Base-by-base conservation (phyloP, 2,113 vertebrate species). In the Planiliza haematocheilus region DNA sequence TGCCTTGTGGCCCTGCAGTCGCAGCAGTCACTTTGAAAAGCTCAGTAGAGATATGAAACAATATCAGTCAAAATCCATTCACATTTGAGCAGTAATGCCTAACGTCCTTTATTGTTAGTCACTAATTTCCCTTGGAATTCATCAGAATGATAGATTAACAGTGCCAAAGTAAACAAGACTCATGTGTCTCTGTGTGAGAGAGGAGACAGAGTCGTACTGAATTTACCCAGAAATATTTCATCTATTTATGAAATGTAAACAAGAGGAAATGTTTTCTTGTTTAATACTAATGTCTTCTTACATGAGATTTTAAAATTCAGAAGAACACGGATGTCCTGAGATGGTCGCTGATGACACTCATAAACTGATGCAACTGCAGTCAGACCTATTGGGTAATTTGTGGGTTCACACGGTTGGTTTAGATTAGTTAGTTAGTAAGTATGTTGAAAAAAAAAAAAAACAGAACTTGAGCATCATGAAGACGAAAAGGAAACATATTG, bases 21-120 rank as follows among this genome's bases (percentile, higher is more conserved):
- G n/a, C n/a, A n/a, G n/a, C n/a, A n/a, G n/a, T n/a, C n/a, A n/a
- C n/a, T n/a, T n/a, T 21, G 4, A 52, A 38, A 55, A 62, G 9
- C 18, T 38, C 8, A 4, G 13, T 17, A 12, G 52, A 30, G 38
- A 79, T 43, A 63, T 50, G 24, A 62, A 13, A 74, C 14, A n/a
- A 76, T 77, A 84, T 82, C 53, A 16, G 66, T 85, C 59, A 36
- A 41, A 68, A 75, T 70, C 17, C 36, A 60, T 80, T 78, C 77
- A 67, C 52, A 70, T 70, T 14, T 7, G 5, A 18, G 30, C 20
- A 78, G 70, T 61, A 48, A 61, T 62, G 37, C 18, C 11, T 38
- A 48, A 42, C 34, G 65, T 67, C 37, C 51, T 59, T 73, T 60
- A 71, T 8, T 34, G 50, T 37, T 45, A 43, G 13, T 30, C 46